A percentile compares a stretch with the other conserved stretches of the same genome.
phyloP scores from a whole-genome alignment of 2,797 vertebrate genomes.

The Oreortyx pictus region DNA sequence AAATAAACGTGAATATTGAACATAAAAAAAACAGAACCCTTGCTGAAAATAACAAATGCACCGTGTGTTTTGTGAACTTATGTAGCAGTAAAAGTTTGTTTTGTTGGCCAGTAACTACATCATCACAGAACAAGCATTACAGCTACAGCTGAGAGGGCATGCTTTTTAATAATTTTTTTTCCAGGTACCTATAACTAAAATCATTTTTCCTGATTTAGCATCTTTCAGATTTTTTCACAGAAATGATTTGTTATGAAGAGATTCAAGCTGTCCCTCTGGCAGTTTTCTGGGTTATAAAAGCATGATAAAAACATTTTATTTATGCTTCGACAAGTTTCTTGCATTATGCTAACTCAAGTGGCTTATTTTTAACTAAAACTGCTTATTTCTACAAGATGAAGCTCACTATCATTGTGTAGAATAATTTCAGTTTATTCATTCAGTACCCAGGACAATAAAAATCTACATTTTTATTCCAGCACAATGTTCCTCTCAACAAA shows the following conservation, averaged over 20 bases:
- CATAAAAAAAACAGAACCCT: neutral
- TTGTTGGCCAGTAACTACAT: neutral
- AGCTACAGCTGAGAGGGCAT: neutral
- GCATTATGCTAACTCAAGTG: constrained; percentile 24
- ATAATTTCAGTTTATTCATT: constrained; percentile 1
- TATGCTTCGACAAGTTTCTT: constrained; percentile 28
- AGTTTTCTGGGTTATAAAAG: constrained; percentile 15
- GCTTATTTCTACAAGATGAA: constrained; percentile 8
- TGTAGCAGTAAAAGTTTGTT: neutral
- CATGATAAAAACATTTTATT: constrained; percentile 28
- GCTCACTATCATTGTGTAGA: neutral
- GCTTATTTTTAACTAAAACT: constrained; percentile 45
- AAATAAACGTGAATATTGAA: constrained; percentile 44
- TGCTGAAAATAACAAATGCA: constrained; percentile 2
- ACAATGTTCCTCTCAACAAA: neutral
- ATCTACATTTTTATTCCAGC: neutral
- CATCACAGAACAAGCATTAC: neutral
- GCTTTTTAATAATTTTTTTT: neutral
- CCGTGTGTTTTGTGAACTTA: neutral
- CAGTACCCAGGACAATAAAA: constrained; percentile 35
- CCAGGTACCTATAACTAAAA: neutral
- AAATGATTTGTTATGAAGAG: neutral
- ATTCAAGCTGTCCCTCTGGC: neutral
- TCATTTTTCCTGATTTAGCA: neutral
- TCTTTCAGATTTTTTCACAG: constrained; percentile 9